Base-by-base conservation (phyloP, 2,113 vertebrate species). In the Irena cyanogastra region DNA sequence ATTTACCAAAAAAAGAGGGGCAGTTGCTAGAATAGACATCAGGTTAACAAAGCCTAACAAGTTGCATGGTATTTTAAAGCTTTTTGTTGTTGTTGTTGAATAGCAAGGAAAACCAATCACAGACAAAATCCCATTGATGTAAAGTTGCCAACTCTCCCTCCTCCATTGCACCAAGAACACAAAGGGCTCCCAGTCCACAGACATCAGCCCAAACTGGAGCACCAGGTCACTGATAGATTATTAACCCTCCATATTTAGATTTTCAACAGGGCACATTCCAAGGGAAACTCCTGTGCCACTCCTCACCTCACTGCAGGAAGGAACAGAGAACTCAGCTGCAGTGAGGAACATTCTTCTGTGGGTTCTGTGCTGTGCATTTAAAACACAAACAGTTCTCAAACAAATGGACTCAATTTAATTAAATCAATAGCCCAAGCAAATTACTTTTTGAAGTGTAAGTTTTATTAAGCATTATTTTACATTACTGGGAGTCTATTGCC, bases 351-450 rank as follows among this genome's bases (percentile, higher is more conserved):
- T 11, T 82, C 37, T 61, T 39, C 74, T 28, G 12, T 19, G 78
- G 68, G 24, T 45, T 94, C 93, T 85, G 75, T 86, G 68, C 52
- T 59, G 65, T 53, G 88, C 63, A 60, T 94, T 90, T 89, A 81
- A 95, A 93, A 65, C 41, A 42, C 83, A 91, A 95, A 47, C 54
- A 52, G 68, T 64, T 63, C 91, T 92, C 90, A 93, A 90, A 95
- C 63, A 95, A 95, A 94, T 83, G 90, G 94, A 91, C 94, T 97
- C 54, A 3, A 77, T 95, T 94, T 96, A 97, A 97, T 98, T 97
- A 97, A 97, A 97, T 97, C 97, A 97, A 98, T 96, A 97, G 94
- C 76, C 91, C 78, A 93, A 96, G 95, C 78, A 97, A 98, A 98
- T 97, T 89, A 95, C 88, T 82, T 97, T 96, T 96, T 80, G 93